These are phyloP conservation scores for Crossaster papposus DNA, from an alignment of 53 echinoderm and acorn worm species.

Conservation along the genomic window DNA sequence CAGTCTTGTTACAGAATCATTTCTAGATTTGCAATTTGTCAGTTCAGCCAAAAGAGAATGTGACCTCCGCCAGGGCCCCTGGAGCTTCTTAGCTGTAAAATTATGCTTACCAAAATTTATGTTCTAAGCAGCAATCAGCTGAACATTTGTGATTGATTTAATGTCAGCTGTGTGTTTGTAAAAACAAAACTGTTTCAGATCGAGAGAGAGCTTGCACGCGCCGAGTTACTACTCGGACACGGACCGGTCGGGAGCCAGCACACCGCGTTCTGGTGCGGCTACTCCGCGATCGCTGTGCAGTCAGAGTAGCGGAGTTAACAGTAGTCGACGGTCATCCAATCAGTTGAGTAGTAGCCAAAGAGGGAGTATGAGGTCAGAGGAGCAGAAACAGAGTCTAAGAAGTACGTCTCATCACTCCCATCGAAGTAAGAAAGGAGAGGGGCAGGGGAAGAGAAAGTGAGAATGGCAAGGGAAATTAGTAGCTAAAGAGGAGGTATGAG, in stretches of 20 bases:
- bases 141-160: neutral
- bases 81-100: too few relatives aligned
- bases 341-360: slow-evolving; percentile 46
- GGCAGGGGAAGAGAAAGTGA: slow-evolving; percentile 43
- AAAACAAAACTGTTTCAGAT: slow-evolving; percentile 57
- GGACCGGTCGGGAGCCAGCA: slow-evolving; percentile 59
- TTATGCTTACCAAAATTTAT: too few relatives aligned
- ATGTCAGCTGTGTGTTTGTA: too few relatives aligned
- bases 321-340: slow-evolving; percentile 63
- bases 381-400: slow-evolving; percentile 74
- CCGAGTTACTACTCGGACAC: slow-evolving; percentile 67
- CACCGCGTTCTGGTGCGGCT: slow-evolving; percentile 52
- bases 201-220: slow-evolving; percentile 81
- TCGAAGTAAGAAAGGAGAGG: slow-evolving; percentile 55
- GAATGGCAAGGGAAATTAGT: neutral
- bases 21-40: too few relatives aligned
- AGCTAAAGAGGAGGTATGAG: slow-evolving; percentile 24
- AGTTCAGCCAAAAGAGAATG: too few relatives aligned
- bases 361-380: slow-evolving; percentile 57
- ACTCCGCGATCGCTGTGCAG: slow-evolving; percentile 75
- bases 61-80: too few relatives aligned
- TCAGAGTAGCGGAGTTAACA: slow-evolving; percentile 60
- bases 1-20: too few relatives aligned
- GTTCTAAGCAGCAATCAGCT: too few relatives aligned
- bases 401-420: slow-evolving; percentile 72